These are phyloP conservation scores for Ophioderma brevispina DNA, from an alignment of 35 echinoderm and acorn worm species.

Conservation along the genomic window DNA sequence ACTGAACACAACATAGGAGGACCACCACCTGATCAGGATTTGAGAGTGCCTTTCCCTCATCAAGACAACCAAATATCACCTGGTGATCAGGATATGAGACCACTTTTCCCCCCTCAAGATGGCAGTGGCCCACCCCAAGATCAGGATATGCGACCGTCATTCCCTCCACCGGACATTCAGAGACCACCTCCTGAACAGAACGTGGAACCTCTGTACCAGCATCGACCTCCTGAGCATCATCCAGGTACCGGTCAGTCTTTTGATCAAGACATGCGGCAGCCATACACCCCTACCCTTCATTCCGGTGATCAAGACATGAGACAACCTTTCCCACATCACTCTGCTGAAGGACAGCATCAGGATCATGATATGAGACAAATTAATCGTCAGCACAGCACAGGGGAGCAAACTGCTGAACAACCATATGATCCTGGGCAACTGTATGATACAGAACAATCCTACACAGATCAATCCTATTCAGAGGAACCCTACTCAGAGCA, in stretches of 20 bases:
- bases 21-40: neutral
- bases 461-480: no score
- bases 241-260: no score
- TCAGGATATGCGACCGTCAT: neutral
- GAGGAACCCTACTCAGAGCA: no score
- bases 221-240: neutral
- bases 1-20: neutral
- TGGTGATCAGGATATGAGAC: neutral
- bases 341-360: neutral
- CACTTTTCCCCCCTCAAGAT: neutral
- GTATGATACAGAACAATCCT: neutral
- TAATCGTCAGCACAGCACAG: neutral
- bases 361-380: neutral
- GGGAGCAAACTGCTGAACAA: neutral
- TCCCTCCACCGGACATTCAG: neutral
- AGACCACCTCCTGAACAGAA: neutral
- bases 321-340: neutral
- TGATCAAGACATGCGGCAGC: neutral
- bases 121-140: neutral
- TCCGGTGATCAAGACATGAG: conserved; percentile 1
- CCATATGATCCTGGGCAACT: neutral
- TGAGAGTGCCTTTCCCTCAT: neutral
- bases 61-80: neutral
- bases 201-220: neutral
- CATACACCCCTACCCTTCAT: no score